Percentiles rank a stretch among this genome's conserved stretches.
phyloP scores from a whole-genome alignment of 2,888 invertebrate genomes.

The Sphaerophoria taeniata region DNA sequence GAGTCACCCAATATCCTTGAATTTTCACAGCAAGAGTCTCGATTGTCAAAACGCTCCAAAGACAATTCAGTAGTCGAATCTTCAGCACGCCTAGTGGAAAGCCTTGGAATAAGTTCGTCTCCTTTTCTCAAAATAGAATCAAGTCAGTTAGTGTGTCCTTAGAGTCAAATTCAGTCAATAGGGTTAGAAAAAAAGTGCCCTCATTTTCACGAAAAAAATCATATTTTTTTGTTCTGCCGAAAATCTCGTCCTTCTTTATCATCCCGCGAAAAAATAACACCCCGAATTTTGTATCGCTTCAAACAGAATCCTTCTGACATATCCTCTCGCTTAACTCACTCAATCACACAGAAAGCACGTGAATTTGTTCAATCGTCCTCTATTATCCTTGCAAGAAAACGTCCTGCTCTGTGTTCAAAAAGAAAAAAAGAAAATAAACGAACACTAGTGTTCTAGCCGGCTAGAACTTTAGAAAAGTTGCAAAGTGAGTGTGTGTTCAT shows the following conservation, averaged over 20 bases:
- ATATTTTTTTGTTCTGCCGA: constrained; percentile 27
- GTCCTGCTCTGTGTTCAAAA: not conserved
- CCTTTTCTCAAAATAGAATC: not conserved
- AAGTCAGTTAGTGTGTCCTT: not conserved
- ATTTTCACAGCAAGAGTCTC: constrained; percentile 51
- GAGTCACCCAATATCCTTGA: constrained; percentile 50
- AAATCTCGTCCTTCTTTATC: constrained; percentile 10
- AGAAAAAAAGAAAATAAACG: no score
- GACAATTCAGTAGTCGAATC: constrained; percentile 72
- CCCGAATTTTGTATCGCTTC: constrained; percentile 7
- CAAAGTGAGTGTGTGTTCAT: constrained; percentile 32
- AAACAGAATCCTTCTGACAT: constrained; percentile 31
- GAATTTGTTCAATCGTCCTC: constrained; percentile 27
- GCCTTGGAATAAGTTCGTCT: constrained; percentile 51
- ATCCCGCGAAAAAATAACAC: not conserved
- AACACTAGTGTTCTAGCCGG: constrained; percentile 55
- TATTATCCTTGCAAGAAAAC: not conserved
- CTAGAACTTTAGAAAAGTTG: constrained; percentile 23
- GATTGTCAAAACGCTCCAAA: constrained; percentile 59
- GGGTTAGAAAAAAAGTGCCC: not conserved
- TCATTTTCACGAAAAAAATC: not conserved
- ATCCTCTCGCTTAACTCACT: constrained; percentile 35
- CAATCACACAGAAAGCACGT: constrained; percentile 1
- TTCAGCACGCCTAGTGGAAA: constrained; percentile 70
- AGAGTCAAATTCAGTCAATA: constrained; percentile 12